Evolutionary conservation across 1,140 invertebrate species (phyloP).

Genomic region (Drosophila truncata): DNA sequence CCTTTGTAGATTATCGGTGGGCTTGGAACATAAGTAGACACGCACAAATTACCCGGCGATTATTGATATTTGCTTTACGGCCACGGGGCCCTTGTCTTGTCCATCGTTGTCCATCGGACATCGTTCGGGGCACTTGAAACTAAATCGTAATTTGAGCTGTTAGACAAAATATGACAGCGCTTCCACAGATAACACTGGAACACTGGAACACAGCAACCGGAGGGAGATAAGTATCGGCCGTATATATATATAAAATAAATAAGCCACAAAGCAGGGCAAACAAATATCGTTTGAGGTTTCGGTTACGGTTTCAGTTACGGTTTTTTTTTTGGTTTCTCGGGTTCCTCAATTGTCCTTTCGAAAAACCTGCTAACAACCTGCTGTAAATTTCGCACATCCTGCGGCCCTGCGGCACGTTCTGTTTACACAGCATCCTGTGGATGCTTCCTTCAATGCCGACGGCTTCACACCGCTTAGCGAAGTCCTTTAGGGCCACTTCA

Average conservation of each 20-base stretch:
- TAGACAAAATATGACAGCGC: constrained; percentile 79
- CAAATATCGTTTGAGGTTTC: constrained; percentile 18
- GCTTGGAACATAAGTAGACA: constrained; percentile 47
- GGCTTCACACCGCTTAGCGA: constrained; percentile 54
- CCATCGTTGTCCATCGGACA: constrained; percentile 50
- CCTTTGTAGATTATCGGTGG: constrained; percentile 29
- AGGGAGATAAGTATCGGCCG: constrained; percentile 68
- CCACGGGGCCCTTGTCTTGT: constrained; percentile 45
- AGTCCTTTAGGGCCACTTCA: constrained; percentile 57
- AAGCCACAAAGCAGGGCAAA: constrained; percentile 44
- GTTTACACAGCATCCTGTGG: constrained; percentile 46
- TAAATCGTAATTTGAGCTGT: constrained; percentile 83
- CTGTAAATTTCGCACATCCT: constrained; percentile 69
- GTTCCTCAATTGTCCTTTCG: constrained; percentile 23
- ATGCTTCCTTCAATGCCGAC: constrained; percentile 15
- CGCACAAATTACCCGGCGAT: constrained; percentile 78
- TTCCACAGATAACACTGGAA: constrained; percentile 61
- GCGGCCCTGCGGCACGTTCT: constrained; percentile 60
- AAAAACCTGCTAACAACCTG: constrained; percentile 48
- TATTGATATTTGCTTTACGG: constrained; percentile 63
- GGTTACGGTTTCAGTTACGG: constrained; percentile 6
- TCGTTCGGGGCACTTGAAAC: constrained; percentile 74
- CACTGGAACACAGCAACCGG: constrained; percentile 5
- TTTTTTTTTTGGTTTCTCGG: background rate
- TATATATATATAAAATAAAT: constrained; percentile 66